These are phyloP conservation scores for Diachasma alloeum DNA, from an alignment of 1,140 invertebrate genomes.

Conservation along the genomic window DNA sequence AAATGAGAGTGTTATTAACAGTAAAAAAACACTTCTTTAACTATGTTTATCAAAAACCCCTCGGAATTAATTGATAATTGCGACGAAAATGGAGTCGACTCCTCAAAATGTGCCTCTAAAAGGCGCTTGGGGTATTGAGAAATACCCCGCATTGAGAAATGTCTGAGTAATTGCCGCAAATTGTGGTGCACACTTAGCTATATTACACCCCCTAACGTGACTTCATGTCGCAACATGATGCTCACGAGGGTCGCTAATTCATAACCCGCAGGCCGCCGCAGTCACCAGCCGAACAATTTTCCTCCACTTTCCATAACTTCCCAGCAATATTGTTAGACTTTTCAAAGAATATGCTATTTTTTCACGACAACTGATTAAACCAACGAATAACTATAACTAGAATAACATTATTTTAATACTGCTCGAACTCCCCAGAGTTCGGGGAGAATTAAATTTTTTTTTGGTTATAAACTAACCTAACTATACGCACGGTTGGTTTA, in stretches of 20 bases:
- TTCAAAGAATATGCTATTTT: too few species aligned
- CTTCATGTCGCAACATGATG: not conserved
- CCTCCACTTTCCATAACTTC: not conserved
- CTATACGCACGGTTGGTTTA: constrained; percentile 30
- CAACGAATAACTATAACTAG: not conserved
- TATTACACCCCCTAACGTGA: not conserved
- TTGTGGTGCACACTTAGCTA: not conserved
- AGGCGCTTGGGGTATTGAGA: too few species aligned
- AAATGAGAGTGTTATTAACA: too few species aligned
- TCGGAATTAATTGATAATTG: too few species aligned
- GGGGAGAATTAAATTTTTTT: not conserved
- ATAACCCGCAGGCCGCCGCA: not conserved
- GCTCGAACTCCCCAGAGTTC: not conserved
- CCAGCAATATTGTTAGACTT: too few species aligned
- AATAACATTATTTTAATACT: not conserved
- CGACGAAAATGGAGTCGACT: too few species aligned
- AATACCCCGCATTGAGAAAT: not conserved
- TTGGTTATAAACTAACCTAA: constrained; percentile 18
- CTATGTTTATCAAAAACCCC: too few species aligned
- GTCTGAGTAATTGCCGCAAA: not conserved
- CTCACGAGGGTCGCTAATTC: not conserved
- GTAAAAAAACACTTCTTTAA: too few species aligned
- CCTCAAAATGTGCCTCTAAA: too few species aligned
- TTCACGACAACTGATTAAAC: too few species aligned
- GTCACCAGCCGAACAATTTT: not conserved